Base-by-base conservation (phyloP, 2,797 vertebrate species). In the Parauchenoglanis ngamensis region DNA sequence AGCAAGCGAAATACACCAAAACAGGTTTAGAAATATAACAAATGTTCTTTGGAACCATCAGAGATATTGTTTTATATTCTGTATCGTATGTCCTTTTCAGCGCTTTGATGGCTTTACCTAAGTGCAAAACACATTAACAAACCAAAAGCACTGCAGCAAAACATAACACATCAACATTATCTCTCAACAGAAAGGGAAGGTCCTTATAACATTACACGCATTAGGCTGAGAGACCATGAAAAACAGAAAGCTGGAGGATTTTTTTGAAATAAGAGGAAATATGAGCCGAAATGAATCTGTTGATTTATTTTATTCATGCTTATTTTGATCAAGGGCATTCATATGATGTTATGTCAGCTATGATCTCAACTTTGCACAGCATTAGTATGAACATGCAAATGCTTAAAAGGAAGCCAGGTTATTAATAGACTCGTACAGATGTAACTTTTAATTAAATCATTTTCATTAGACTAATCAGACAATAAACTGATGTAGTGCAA, bases 11-110 rank as follows among this genome's bases (percentile, higher is more conserved):
- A 85, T 85, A 89, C 61, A 76, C n/a, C 85, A 65, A 89, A 83
- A 86, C 15, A 4, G 67, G 40, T 78, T 90, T 83, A 84, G 10
- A 85, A 78, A n/a, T 49, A 67, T 78, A 85, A n/a, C 76, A 79
- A 31, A 54, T 81, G 83, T 85, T 87, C 65, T 84, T 87, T 54
- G 46, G 19, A 10, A 25, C 46, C 46, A 15, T 54, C 28, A 83
- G 86, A 89, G 70, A 52, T 57, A 65, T 87, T 88, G 73, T 88
- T 84, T 75, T 54, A 86, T 75, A 81, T 79, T 61, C 23, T 68
- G 56, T 80, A 56, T 8, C 78, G 72, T 35, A 31, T 56, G 52
- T 80, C 4, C 12, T 81, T 87, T 61, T 44, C 1, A 79, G 57
- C 31, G 17, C 23, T 85, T 68, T 83, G 70, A 72, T 73, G 61